Percentiles rank a stretch among this genome's conserved stretches.
Conservation (phyloP, 1,140 invertebrate genomes). For the Argopecten irradians region DNA sequence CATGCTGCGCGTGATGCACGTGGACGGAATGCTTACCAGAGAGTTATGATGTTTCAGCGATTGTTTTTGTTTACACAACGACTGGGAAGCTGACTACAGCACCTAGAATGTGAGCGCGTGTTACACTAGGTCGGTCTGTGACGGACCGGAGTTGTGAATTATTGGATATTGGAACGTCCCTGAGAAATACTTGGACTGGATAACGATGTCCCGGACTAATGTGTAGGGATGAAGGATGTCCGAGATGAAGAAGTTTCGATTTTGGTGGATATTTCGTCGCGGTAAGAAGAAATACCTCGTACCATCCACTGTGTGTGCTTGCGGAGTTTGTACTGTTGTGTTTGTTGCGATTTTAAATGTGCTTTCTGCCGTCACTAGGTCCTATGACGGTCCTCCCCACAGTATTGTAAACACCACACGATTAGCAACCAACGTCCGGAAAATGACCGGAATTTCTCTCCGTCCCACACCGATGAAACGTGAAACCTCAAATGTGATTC, state of each 20-base stretch:
- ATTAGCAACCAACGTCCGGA: background rate
- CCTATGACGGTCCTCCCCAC: background rate
- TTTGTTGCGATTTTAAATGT: conserved; percentile 1
- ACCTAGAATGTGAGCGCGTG: background rate
- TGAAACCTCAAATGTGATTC: background rate
- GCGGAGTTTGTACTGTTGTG: background rate
- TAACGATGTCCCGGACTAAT: background rate
- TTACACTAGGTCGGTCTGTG: background rate
- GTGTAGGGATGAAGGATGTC: background rate
- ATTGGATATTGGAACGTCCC: background rate
- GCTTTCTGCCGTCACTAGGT: background rate
- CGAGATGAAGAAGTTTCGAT: background rate
- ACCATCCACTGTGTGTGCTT: background rate
- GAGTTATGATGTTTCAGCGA: background rate
- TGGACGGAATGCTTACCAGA: background rate
- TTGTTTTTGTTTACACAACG: conserved; percentile 6
- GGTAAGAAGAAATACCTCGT: conserved; percentile 1
- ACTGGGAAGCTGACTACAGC: background rate
- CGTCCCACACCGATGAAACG: background rate
- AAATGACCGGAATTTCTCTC: background rate
- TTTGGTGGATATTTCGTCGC: conserved; percentile 2
- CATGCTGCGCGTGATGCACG: background rate
- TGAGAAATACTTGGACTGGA: background rate
- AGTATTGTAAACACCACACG: background rate
- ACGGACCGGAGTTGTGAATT: background rate